Evolutionary conservation across 2,113 vertebrate genomes (phyloP).

Genomic region (Thamnaconus septentrionalis): DNA sequence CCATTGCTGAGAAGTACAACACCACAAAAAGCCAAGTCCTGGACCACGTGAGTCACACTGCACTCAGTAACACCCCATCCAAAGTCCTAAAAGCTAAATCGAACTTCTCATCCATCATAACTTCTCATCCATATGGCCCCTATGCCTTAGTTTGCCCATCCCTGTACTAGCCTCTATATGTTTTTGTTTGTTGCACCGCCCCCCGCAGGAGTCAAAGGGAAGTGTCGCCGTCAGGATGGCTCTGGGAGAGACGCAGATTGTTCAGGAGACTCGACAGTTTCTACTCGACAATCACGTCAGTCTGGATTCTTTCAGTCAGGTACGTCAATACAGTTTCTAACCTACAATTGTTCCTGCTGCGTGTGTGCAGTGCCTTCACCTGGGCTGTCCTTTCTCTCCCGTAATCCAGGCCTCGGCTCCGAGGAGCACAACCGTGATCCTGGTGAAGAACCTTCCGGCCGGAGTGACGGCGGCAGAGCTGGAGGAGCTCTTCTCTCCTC

Average conservation of each 20-base stretch:
- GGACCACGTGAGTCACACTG: slow-evolving; percentile 84
- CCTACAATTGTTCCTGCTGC: background rate
- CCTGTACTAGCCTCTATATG: too few species aligned
- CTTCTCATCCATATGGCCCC: too few species aligned
- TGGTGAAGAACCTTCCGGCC: slow-evolving; percentile 92
- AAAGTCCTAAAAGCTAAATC: too few species aligned
- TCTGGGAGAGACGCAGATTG: slow-evolving; percentile 93
- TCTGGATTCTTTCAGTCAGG: slow-evolving; percentile 96
- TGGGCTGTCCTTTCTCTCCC: background rate
- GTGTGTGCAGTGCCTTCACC: background rate
- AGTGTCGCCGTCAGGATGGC: slow-evolving; percentile 94
- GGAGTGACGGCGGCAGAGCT: slow-evolving; percentile 74
- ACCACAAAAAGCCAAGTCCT: slow-evolving; percentile 94
- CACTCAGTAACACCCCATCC: too few species aligned
- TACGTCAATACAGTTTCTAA: slow-evolving; percentile 44
- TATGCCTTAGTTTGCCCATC: too few species aligned
- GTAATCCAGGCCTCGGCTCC: slow-evolving; percentile 78
- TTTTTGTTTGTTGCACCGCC: background rate
- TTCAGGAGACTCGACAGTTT: slow-evolving; percentile 92
- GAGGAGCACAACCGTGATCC: slow-evolving; percentile 86
- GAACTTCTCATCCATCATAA: too few species aligned
- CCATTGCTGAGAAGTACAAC: slow-evolving; percentile 91
- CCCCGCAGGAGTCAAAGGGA: slow-evolving; percentile 84
- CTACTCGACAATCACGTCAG: slow-evolving; percentile 85
- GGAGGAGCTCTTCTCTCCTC: slow-evolving; percentile 79